phyloP scores from a whole-genome alignment of 1,140 invertebrate species.

The Polypedilum vanderplanki region DNA sequence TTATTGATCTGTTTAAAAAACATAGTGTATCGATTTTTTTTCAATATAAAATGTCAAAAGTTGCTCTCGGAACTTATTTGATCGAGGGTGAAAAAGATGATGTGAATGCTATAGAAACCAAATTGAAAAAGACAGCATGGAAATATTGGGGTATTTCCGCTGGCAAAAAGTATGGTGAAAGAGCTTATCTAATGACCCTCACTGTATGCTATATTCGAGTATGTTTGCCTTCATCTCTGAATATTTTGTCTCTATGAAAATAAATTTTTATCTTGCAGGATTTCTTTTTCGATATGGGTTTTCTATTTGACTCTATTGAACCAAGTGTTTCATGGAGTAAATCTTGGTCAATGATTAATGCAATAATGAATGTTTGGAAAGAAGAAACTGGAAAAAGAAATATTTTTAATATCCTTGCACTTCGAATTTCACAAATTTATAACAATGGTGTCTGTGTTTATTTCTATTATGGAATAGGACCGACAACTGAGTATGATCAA shows the following conservation, averaged over 20 bases:
- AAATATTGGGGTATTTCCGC: not conserved
- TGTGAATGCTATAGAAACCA: not conserved
- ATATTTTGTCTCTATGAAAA: not conserved
- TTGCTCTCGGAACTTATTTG: not conserved
- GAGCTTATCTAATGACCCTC: not conserved
- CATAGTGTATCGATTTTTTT: not conserved
- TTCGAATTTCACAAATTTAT: not conserved
- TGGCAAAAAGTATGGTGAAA: not conserved
- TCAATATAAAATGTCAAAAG: not conserved
- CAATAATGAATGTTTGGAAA: not conserved
- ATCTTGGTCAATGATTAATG: not conserved
- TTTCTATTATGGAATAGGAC: not conserved
- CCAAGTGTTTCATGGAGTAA: not conserved
- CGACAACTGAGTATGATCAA: not conserved
- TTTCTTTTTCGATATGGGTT: not conserved
- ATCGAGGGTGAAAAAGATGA: not conserved
- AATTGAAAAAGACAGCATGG: not conserved
- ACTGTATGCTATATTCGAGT: not conserved
- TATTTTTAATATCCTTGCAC: not conserved
- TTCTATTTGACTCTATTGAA: not conserved
- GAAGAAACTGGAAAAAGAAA: not conserved
- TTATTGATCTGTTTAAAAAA: not conserved
- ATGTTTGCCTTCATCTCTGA: not conserved
- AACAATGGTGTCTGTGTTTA: not conserved
- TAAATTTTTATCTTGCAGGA: not conserved